phyloP scores from a whole-genome alignment of 2,888 invertebrate species.

The Cyclophora punctaria region DNA sequence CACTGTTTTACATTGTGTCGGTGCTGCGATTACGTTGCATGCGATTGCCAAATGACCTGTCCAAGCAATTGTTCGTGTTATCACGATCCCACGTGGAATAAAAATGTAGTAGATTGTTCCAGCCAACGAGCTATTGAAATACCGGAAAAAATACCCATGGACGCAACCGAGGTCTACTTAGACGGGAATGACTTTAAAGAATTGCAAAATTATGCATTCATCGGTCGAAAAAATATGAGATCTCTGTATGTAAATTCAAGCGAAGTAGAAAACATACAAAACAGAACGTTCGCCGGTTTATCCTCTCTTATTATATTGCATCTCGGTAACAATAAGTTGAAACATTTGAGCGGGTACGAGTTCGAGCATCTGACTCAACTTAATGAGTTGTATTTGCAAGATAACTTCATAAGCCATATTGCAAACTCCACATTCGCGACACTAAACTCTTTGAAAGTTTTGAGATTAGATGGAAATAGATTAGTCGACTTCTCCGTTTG shows the following conservation, averaged over 20 bases:
- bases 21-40: constrained; percentile 96
- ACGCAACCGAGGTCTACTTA: constrained; percentile 93
- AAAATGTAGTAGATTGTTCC: constrained; percentile 93
- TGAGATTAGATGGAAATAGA: constrained; percentile 89
- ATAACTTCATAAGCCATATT: constrained; percentile 85
- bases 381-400: constrained; percentile 88
- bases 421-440: constrained; percentile 86
- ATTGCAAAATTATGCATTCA: constrained; percentile 91
- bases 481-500: constrained; percentile 86
- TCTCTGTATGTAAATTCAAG: constrained; percentile 90
- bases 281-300: constrained; percentile 91
- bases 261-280: constrained; percentile 87
- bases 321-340: constrained; percentile 89
- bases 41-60: constrained; percentile 97
- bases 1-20: constrained; percentile 96
- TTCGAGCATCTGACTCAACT: constrained; percentile 88
- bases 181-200: constrained; percentile 92
- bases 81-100: constrained; percentile 94
- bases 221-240: constrained; percentile 92
- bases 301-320: constrained; percentile 86
- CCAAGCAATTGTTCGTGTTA: constrained; percentile 95
- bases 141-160: constrained; percentile 92
- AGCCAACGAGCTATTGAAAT: constrained; percentile 84
- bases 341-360: constrained; percentile 85
- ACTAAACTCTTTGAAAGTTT: constrained; percentile 82